Base-by-base conservation (phyloP, 1,140 invertebrate species). In the Calosoma granatense region DNA sequence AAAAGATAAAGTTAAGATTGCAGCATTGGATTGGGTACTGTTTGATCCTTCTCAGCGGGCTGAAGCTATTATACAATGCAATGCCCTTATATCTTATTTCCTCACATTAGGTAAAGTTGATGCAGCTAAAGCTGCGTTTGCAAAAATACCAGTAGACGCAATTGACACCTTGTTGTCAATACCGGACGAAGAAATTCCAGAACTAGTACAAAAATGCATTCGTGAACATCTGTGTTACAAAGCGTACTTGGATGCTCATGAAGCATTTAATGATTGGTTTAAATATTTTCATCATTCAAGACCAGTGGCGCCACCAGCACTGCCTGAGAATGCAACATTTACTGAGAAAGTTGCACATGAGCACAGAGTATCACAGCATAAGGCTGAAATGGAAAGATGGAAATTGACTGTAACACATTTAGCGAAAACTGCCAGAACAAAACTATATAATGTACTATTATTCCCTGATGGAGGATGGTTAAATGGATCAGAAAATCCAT, bases 381-480 rank as follows among this genome's bases (percentile, higher is more conserved):
- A 87, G 61, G 74, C 78, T 9, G 89, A 93, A 63, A 69, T 87
- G 53, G 81, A 85, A 15, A 77, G 87, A 36, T 97, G 94, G 93
- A 82, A 84, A 56, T 70, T 77, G 30, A 76, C 78, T 9, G 76
- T 88, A 55, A 47, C 57, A 4, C 67, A 69, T 58, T 55, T 64
- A 22, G 63, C 64, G 1, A 72, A 70, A 63, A 61, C 58, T 20
- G 86, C 90, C 0, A 86, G 86, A 62, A 83, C 86, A 51, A 76
- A 87, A 22, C 74, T 97, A 1, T 93, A 90, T 72, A 94, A 95
- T 73, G 86, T 96, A 4, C 68, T 97, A 20, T 67, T 93, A 1
- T 96, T 96, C 67, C 87, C 91, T 36, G 86, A 91, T 62, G 87
- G 87, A 41, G 91, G 92, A 22, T 97, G 93, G 93, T 76, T 97